Evolutionary conservation across 1,140 invertebrate species (phyloP).

Genomic region (Drosophila pallidifrons): DNA sequence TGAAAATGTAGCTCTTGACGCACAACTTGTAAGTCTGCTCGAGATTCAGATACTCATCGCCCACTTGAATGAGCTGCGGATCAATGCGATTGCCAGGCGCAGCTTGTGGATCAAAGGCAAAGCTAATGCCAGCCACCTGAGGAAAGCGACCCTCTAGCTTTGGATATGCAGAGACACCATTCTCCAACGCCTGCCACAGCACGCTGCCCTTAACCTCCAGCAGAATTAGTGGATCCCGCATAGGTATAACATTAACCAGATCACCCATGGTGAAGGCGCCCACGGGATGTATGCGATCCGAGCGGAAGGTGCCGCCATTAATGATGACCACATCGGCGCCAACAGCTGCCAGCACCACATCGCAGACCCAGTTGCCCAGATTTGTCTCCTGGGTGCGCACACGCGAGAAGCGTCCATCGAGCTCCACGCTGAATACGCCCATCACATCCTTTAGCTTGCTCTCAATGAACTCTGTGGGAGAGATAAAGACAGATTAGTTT

Average conservation of each 20-base stretch:
- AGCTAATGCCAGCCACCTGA: constrained; percentile 91
- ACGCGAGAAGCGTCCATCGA: constrained; percentile 93
- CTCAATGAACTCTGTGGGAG: constrained; percentile 89
- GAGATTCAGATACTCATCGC: constrained; percentile 92
- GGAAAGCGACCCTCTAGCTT: constrained; percentile 93
- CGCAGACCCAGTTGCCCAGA: constrained; percentile 95
- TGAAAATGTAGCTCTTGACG: constrained; percentile 92
- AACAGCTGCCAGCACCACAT: constrained; percentile 93
- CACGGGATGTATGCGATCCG: constrained; percentile 89
- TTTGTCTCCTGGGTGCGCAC: constrained; percentile 94
- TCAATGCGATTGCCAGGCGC: constrained; percentile 90
- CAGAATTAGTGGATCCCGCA: constrained; percentile 93
- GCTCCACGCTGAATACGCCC: constrained; percentile 91
- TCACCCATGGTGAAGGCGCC: constrained; percentile 94
- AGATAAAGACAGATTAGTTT: not conserved
- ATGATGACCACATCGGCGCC: constrained; percentile 93
- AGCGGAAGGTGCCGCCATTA: constrained; percentile 92
- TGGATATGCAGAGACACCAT: constrained; percentile 90
- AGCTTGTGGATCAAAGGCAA: constrained; percentile 93
- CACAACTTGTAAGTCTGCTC: constrained; percentile 91
- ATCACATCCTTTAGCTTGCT: constrained; percentile 93
- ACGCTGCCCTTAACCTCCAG: constrained; percentile 88
- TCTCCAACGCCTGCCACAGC: constrained; percentile 92
- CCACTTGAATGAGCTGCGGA: constrained; percentile 90
- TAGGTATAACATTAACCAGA: constrained; percentile 92